A percentile compares a stretch with the other conserved stretches of the same genome.
Evolutionary conservation across 2,797 vertebrate species (phyloP).

Genomic region (Microctenopoma stevenorrisi): DNA sequence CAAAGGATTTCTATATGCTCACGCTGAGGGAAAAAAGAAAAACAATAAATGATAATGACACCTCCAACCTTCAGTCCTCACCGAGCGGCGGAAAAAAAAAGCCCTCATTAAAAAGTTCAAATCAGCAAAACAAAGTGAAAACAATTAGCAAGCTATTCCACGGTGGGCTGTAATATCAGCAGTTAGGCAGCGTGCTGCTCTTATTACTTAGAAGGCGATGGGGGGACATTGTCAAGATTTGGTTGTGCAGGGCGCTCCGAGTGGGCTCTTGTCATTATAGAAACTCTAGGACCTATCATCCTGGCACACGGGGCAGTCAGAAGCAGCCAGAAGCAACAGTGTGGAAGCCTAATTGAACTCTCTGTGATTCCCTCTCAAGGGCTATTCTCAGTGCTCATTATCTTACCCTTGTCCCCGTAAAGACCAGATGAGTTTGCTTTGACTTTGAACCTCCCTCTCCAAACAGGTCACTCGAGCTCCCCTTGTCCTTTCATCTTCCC

Average conservation of each 20-base stretch:
- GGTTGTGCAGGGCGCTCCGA: slow-evolving; percentile 35
- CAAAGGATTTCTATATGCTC: slow-evolving; percentile 1
- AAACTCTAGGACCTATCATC: slow-evolving; percentile 49
- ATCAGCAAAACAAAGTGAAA: slow-evolving; percentile 59
- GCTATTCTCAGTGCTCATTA: slow-evolving; percentile 75
- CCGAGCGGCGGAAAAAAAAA: slow-evolving; percentile 25
- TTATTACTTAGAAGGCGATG: slow-evolving; percentile 45
- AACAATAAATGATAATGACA: slow-evolving; percentile 50
- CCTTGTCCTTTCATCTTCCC: slow-evolving; percentile 77
- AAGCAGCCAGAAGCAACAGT: slow-evolving; percentile 61
- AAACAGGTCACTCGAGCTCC: slow-evolving; percentile 70
- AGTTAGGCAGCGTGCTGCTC: slow-evolving; percentile 47
- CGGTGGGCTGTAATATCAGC: slow-evolving; percentile 48
- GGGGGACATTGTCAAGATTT: slow-evolving; percentile 52
- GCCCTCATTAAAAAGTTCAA: slow-evolving; percentile 48
- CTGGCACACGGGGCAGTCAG: slow-evolving; percentile 38
- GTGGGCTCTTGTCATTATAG: slow-evolving; percentile 49
- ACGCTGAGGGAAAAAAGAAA: slow-evolving; percentile 15
- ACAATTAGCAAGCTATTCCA: slow-evolving; percentile 53
- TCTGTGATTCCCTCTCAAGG: slow-evolving; percentile 74
- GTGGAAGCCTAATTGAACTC: slow-evolving; percentile 75
- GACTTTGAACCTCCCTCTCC: slow-evolving; percentile 77
- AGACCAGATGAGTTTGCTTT: slow-evolving; percentile 72
- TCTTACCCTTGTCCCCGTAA: slow-evolving; percentile 74
- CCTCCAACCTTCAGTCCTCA: slow-evolving; percentile 32